Evolutionary conservation across 2,797 vertebrate species (phyloP), one percentile per base, ranked within the genome.

Genomic region (Danio aesculapii): DNA sequence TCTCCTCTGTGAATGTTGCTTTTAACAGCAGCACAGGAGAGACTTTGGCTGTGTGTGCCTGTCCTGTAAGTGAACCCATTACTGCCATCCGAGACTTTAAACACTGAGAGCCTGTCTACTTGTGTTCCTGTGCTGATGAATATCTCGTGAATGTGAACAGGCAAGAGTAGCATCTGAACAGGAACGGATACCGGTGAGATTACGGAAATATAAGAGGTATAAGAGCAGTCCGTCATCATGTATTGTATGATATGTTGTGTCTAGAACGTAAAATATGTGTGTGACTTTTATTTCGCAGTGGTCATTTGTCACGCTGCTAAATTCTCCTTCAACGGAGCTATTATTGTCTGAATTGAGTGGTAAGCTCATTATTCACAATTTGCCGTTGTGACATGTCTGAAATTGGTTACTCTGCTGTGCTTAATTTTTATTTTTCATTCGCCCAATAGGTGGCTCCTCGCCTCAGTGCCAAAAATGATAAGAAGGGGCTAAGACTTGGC

Each of bases 361-460:
- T 81, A 74, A 81, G 50, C 52, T 81, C 78, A 81, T 81, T 81
- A 81, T 74, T 81, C 43, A 81, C 70, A 81, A 64, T 75, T 74
- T 57, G 74, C 61, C 49, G 58, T 79, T 80, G 50, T 55, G 67
- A 77, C 73, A 82, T 11, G 10, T 71, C 66, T 61, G 49, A 79
- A 75, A 83, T 79, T 75, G 72, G 66, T 41, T 72, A 50, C 61
- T 81, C 13, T 68, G 14, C 39, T 72, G 78, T 62, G 61, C 13
- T 52, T 73, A 77, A 81, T 81, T 78, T 30, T 16, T 30, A 58
- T 71, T 83, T 83, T 70, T 55, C 41, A 9, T 59, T 62, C 16
- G 8, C 53, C 21, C 58, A 70, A 76, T 77, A 64, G 46, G 21
- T 68, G 55, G 55, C 17, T 72, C 10, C 44, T 76, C 66, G 77